A percentile compares a stretch with the other conserved stretches of the same genome.
phyloP scores from a whole-genome alignment of 2,797 vertebrate species.

The Austrolebias charrua region DNA sequence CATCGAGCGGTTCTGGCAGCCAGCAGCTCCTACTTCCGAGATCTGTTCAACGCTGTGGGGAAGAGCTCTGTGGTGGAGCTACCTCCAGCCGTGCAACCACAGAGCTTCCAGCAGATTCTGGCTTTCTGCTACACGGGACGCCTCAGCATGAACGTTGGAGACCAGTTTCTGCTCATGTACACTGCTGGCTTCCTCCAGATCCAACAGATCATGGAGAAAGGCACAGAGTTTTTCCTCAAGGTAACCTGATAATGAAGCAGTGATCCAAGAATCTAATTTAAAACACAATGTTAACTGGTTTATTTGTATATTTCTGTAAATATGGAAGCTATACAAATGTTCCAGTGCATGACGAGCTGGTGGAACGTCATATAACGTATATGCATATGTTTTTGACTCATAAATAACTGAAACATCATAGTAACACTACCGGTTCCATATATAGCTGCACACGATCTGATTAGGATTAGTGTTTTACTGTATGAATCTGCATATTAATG shows the following conservation, averaged over 20 bases:
- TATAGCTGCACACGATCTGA: constrained; percentile 43
- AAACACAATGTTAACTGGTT: neutral
- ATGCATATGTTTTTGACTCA: constrained; percentile 7
- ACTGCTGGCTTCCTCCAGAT: constrained; percentile 96
- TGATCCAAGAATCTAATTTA: neutral
- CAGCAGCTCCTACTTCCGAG: constrained; percentile 97
- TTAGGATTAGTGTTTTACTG: constrained; percentile 42
- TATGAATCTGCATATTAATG: constrained; percentile 60
- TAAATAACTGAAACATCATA: constrained; percentile 30
- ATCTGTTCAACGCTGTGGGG: constrained; percentile 91
- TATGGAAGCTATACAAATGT: neutral
- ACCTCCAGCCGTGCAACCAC: constrained; percentile 90
- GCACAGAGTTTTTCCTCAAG: constrained; percentile 97
- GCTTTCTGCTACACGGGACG: constrained; percentile 97
- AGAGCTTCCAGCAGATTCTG: constrained; percentile 98
- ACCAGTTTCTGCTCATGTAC: constrained; percentile 97
- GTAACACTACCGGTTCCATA: constrained; percentile 23
- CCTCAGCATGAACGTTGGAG: constrained; percentile 95
- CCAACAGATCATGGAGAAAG: constrained; percentile 98
- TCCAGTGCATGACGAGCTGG: neutral
- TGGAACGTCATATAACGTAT: constrained; percentile 23
- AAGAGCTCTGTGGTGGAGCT: constrained; percentile 94
- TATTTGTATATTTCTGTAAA: neutral
- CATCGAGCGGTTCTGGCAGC: constrained; percentile 94
- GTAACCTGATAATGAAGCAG: constrained; percentile 60